Conservation (phyloP, 35 echinoderm and acorn worm genomes). For the Lytechinus pictus region DNA sequence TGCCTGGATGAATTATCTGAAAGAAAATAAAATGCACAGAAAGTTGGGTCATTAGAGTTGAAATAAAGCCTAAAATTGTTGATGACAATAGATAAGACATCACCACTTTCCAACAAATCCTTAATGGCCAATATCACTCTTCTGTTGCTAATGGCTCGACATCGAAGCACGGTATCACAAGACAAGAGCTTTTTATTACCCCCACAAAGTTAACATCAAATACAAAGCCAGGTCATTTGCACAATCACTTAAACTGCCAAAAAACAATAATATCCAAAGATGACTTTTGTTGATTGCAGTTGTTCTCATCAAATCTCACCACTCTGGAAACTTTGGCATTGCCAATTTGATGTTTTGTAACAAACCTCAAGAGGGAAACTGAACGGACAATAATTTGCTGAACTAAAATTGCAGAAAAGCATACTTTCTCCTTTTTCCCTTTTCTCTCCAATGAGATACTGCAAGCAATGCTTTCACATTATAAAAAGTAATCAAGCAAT, state of each 20-base stretch:
- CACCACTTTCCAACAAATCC: background rate
- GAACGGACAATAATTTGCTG: background rate
- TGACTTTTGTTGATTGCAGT: background rate
- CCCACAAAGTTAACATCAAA: background rate
- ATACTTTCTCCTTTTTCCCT: background rate
- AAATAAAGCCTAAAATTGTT: background rate
- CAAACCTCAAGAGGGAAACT: background rate
- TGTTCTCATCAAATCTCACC: background rate
- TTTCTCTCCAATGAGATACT: background rate
- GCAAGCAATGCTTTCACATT: background rate
- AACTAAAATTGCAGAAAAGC: background rate
- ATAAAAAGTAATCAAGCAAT: background rate
- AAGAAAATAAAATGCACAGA: background rate
- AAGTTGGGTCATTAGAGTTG: background rate
- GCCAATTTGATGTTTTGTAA: background rate
- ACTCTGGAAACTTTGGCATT: background rate
- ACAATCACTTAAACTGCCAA: background rate
- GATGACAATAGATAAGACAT: slow-evolving; percentile 3
- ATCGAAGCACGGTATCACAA: background rate
- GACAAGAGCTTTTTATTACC: background rate
- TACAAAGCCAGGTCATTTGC: background rate
- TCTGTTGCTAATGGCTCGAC: background rate
- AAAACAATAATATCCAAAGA: background rate
- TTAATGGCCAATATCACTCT: slow-evolving; percentile 12
- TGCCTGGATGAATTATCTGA: background rate